Percentiles rank a stretch among this genome's conserved stretches.
These are phyloP conservation scores for Gambusia yucatana DNA, from an alignment of 2,797 vertebrate genomes.

Conservation along the genomic window DNA sequence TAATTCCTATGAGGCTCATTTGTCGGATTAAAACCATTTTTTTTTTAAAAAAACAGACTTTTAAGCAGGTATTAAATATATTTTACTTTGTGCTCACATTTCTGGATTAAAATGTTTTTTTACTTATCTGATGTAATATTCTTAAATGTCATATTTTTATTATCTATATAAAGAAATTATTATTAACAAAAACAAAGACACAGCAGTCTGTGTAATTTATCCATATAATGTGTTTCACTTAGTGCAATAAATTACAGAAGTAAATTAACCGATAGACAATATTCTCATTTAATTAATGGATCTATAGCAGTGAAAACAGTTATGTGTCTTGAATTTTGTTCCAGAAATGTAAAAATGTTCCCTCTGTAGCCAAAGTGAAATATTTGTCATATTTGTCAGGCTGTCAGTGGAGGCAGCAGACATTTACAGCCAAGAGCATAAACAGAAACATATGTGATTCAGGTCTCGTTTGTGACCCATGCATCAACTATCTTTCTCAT, in stretches of 20 bases:
- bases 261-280: background rate
- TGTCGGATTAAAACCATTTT: background rate
- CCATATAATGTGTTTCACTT: background rate
- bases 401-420: slow-evolving; percentile 3
- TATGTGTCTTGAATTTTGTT: background rate
- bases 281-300: background rate
- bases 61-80: background rate
- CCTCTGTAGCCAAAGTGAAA: background rate
- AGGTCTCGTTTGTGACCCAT: background rate
- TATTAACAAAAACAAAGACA: background rate
- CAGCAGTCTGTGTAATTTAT: background rate
- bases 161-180: background rate
- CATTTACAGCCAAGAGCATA: slow-evolving; percentile 3
- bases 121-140: background rate
- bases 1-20: background rate
- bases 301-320: background rate
- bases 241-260: background rate
- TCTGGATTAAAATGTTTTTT: background rate
- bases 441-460: background rate
- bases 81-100: background rate
- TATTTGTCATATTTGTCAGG: slow-evolving; percentile 1
- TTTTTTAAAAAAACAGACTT: background rate
- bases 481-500: background rate
- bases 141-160: background rate
- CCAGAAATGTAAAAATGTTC: background rate